Evolutionary conservation across 2,113 vertebrate species (phyloP).

Genomic region (Vulpes lagopus): DNA sequence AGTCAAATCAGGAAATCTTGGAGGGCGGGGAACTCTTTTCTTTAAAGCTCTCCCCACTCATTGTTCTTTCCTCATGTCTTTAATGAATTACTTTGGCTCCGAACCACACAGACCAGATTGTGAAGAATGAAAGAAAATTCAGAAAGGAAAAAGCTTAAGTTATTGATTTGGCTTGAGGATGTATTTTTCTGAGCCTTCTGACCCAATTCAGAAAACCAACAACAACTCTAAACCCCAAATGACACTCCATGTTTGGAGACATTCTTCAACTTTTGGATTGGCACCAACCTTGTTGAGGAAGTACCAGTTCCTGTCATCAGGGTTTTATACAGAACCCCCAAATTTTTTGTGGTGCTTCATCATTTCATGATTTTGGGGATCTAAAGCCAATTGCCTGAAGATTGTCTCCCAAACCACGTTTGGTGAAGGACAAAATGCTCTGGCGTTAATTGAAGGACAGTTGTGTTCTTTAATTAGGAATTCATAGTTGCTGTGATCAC

Average conservation of each 20-base stretch:
- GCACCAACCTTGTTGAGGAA: not conserved
- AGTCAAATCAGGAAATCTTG: slow-evolving; percentile 65
- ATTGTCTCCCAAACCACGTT: slow-evolving; percentile 22
- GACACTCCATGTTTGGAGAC: slow-evolving; percentile 50
- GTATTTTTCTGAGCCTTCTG: slow-evolving; percentile 66
- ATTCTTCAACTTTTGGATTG: slow-evolving; percentile 37
- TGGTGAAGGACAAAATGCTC: slow-evolving; percentile 36
- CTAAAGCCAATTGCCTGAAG: slow-evolving; percentile 43
- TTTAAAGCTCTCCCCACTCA: slow-evolving; percentile 64
- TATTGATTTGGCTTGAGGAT: slow-evolving; percentile 72
- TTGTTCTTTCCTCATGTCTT: slow-evolving; percentile 69
- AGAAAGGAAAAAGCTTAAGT: slow-evolving; percentile 70
- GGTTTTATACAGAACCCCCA: not conserved
- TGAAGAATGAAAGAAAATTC: slow-evolving; percentile 73
- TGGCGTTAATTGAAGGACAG: slow-evolving; percentile 39
- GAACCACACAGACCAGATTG: slow-evolving; percentile 59
- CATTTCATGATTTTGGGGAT: not conserved
- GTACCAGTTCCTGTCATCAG: not conserved
- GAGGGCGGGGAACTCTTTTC: slow-evolving; percentile 56
- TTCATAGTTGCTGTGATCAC: not conserved
- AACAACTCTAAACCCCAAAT: slow-evolving; percentile 25
- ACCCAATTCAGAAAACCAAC: slow-evolving; percentile 49
- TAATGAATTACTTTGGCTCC: slow-evolving; percentile 75
- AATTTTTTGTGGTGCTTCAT: not conserved
- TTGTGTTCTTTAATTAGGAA: not conserved